A percentile compares a stretch with the other conserved stretches of the same genome.
Conservation (phyloP, 2,888 invertebrate species). For the Colletes collaris region DNA sequence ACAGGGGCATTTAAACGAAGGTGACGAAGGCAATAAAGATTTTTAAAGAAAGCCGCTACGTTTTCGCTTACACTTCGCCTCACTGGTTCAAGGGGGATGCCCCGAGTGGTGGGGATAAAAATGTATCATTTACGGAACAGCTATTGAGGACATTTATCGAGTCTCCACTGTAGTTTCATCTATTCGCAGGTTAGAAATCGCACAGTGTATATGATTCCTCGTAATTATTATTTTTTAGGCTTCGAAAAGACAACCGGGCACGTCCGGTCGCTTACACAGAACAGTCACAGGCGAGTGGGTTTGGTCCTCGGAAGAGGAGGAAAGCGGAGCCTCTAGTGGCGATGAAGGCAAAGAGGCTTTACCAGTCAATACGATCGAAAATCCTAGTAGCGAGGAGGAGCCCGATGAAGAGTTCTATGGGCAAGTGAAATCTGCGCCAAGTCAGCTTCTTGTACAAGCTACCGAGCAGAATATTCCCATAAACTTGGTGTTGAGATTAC, state of each 20-base stretch:
- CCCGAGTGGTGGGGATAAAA: too few species aligned
- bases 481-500: slow-evolving; percentile 94
- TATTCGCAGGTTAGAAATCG: too few species aligned
- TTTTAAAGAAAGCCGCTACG: too few species aligned
- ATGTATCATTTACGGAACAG: too few species aligned
- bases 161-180: too few species aligned
- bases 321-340: slow-evolving; percentile 85
- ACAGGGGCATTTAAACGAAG: too few species aligned
- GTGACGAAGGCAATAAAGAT: too few species aligned
- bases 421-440: slow-evolving; percentile 76
- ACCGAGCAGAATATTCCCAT: slow-evolving; percentile 84
- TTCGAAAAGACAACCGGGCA: slow-evolving; percentile 92
- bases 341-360: slow-evolving; percentile 83
- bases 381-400: slow-evolving; percentile 83
- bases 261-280: slow-evolving; percentile 90
- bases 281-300: slow-evolving; percentile 99
- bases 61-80: too few species aligned
- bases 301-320: slow-evolving; percentile 98
- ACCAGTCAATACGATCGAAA: slow-evolving; percentile 83
- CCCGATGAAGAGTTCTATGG: slow-evolving; percentile 79
- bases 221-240: slow-evolving; percentile 81
- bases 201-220: too few species aligned
- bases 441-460: slow-evolving; percentile 73
- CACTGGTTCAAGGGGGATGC: too few species aligned
- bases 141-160: too few species aligned